Base-by-base conservation (phyloP, 2,888 invertebrate genomes). In the Meteorus cinctellus region DNA sequence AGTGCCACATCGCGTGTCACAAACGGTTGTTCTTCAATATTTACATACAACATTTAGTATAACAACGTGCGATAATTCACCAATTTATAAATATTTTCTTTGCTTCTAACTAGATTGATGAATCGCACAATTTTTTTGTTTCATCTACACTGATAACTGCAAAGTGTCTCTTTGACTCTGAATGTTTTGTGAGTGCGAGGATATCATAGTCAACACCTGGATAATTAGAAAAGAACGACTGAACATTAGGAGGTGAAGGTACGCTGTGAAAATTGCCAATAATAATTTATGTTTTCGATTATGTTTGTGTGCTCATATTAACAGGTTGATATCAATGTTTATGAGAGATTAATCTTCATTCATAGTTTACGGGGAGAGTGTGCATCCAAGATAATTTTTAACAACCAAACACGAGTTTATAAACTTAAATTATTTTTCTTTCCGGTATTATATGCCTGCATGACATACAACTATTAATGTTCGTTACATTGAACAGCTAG, bases 1-100 rank as follows among this genome's bases (percentile, higher is more conserved):
- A 63, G 60, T 60, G 51, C 72, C 73, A 62, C 75, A 67, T 77
- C 55, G 65, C 75, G 77, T 78, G 76, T 77, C 72, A 76, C 31
- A 76, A 73, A 77, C 41, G 36, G 16, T 73, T 73, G 34, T 51
- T 65, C 62, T 6, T 48, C 59, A 24, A 24, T 51, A 51, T 55
- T 29, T 19, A 62, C 36, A 29, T 55, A 63, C 62, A 72, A 71
- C 67, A 70, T 68, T 59, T 68, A 12, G 2, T 41, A 12, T 59
- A 71, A 45, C 41, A 66, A 27, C 69, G 70, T 65, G 2, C 6
- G 55, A 55, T 19, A 6, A 55, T 55, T 19, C 8, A n/a, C 19
- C 19, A 8, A 55, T 55, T 19, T 8, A 55, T 24, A 55, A 19
- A 55, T 8, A 55, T 19, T 19, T n/a, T 19, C 19, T 19, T 24